Conservation (phyloP, 2,888 invertebrate species). For the Andrena trimmerana region DNA sequence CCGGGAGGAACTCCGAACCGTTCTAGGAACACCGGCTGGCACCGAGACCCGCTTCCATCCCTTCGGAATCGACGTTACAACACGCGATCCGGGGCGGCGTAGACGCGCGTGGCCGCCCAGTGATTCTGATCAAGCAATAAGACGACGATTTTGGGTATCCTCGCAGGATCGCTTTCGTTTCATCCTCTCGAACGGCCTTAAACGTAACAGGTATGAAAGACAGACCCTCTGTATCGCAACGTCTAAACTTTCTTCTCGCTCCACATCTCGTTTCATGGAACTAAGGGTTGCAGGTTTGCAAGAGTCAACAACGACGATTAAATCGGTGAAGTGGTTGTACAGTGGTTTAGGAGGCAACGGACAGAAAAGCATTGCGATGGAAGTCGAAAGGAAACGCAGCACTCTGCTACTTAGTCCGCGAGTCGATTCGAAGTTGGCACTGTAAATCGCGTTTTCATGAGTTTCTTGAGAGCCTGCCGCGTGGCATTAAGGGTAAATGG, state of each 20-base stretch:
- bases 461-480: slow-evolving; percentile 54
- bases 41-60: slow-evolving; percentile 77
- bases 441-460: slow-evolving; percentile 62
- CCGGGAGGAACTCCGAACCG: slow-evolving; percentile 77
- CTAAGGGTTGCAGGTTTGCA: not conserved
- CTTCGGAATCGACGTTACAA: slow-evolving; percentile 72
- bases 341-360: not conserved
- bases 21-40: slow-evolving; percentile 81
- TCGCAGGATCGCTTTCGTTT: slow-evolving; percentile 51
- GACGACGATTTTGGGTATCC: slow-evolving; percentile 63
- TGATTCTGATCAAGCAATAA: slow-evolving; percentile 70
- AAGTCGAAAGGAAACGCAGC: not conserved
- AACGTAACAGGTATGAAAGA: not conserved
- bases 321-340: not conserved
- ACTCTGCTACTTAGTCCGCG: slow-evolving; percentile 12
- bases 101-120: slow-evolving; percentile 45
- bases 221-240: too few species aligned
- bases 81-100: slow-evolving; percentile 71
- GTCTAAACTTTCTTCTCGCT: not conserved
- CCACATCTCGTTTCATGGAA: not conserved
- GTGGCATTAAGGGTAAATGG: slow-evolving; percentile 61
- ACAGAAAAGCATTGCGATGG: too few species aligned
- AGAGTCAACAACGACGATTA: too few species aligned
- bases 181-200: not conserved
- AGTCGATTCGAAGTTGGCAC: slow-evolving; percentile 43